Evolutionary conservation across 2,797 vertebrate genomes (phyloP), one percentile per base, ranked within the genome.

Genomic region (Sebastes melanostomus): DNA sequence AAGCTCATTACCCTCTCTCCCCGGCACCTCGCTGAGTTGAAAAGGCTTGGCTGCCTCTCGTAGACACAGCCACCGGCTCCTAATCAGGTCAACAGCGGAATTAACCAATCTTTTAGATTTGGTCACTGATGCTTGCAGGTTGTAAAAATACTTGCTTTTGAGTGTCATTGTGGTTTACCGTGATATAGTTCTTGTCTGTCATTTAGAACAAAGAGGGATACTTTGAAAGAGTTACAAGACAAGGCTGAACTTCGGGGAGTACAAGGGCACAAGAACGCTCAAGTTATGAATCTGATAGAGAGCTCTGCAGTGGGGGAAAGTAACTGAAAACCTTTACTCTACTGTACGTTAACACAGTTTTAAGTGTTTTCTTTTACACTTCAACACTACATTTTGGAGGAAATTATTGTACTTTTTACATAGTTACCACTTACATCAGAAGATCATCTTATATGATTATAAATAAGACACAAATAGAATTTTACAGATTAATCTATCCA

Each of bases 71-170:
- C 93, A 95, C 93, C 75, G 81, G 90, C 91, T 86, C 82, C 94
- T 95, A 96, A 96, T 96, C 95, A 96, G 94, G 94, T 95, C 96
- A 96, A 94, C 94, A 93, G 93, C 72, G 80, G 94, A 95, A 95
- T 95, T 94, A 94, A 93, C 85, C 91, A 94, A 94, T 95, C 95
- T 96, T 95, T 96, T 95, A 93, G 88, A 95, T 95, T 96, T 96
- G 94, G 93, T 95, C 94, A 96, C 93, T 94, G 94, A 95, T 96
- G 96, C 95, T 95, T 96, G 93, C 90, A 90, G 90, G 91, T 94
- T 96, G 94, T 95, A 94, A 95, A 96, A 95, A 96, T 95, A 94
- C 94, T 94, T 96, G 94, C 94, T 95, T 96, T 96, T 94, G 91
- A 95, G 93, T 95, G 92, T 95, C 94, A 92, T 90, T 89, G 91